Conservation (phyloP, 2,797 vertebrate genomes). For the Cryptoblepharus egeriae region DNA sequence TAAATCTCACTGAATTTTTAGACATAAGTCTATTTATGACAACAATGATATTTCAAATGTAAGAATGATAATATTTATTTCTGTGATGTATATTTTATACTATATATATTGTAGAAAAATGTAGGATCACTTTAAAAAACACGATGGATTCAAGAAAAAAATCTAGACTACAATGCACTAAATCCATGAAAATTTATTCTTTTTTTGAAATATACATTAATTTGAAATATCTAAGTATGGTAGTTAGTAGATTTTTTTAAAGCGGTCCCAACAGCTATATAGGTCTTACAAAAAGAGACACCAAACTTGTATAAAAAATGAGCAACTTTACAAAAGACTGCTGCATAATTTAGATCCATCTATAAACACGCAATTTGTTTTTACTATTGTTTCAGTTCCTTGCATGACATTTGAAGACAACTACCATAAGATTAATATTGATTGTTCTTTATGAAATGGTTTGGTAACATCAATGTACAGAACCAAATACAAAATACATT, state of each 20-base stretch:
- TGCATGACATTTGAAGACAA: neutral
- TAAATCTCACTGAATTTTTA: neutral
- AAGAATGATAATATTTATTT: neutral
- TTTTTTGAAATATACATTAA: neutral
- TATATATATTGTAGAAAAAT: neutral
- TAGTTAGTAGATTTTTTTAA: neutral
- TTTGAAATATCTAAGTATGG: neutral
- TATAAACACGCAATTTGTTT: neutral
- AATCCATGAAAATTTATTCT: neutral
- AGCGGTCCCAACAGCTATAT: neutral
- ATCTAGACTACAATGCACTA: neutral
- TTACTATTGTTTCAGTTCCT: neutral
- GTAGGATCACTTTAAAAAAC: neutral
- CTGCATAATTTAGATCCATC: neutral
- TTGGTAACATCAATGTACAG: slow-evolving; percentile 22
- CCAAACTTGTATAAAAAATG: neutral
- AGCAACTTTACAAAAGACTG: neutral
- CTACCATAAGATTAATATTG: neutral
- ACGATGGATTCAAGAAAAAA: neutral
- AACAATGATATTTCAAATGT: neutral
- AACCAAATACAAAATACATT: neutral
- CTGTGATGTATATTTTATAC: neutral
- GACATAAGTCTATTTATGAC: neutral
- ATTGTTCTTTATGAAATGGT: neutral
- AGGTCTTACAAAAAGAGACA: neutral